phyloP scores from a whole-genome alignment of 35 echinoderm and acorn worm genomes.

The Nesometra sesokonis region DNA sequence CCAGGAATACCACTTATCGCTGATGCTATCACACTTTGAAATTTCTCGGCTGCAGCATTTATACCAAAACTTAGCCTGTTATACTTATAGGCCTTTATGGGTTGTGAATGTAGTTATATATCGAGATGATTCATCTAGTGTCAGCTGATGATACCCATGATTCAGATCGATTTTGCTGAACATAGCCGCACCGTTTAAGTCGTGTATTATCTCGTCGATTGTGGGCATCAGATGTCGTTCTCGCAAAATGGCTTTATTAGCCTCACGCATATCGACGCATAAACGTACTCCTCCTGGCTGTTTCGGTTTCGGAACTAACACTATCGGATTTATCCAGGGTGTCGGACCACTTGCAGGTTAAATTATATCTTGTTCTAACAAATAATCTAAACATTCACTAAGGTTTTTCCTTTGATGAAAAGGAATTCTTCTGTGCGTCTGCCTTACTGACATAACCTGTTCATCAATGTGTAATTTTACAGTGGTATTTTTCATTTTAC shows the following conservation, averaged over 20 bases:
- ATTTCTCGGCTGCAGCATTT: no score
- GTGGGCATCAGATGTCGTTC: no score
- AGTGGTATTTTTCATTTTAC: background rate
- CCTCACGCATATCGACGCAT: constrained; percentile 34
- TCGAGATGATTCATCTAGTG: no score
- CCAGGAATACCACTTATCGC: no score
- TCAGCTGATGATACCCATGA: no score
- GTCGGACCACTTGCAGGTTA: constrained; percentile 15
- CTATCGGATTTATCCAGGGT: constrained; percentile 37
- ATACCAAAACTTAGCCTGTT: no score
- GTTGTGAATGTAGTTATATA: no score
- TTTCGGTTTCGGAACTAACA: constrained; percentile 22
- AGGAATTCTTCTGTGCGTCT: background rate
- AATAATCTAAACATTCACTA: background rate
- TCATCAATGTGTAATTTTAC: background rate
- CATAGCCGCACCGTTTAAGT: no score
- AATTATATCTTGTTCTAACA: constrained; percentile 1
- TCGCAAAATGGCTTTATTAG: constrained; percentile 16
- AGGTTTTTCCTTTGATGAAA: background rate
- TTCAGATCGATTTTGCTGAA: no score
- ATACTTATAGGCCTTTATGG: no score
- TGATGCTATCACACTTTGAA: no score
- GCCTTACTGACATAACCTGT: background rate
- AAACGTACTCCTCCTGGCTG: constrained; percentile 8
- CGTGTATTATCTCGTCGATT: no score